Base-by-base conservation (phyloP, 2,888 invertebrate species). In the Zaprionus obscuricornis region DNA sequence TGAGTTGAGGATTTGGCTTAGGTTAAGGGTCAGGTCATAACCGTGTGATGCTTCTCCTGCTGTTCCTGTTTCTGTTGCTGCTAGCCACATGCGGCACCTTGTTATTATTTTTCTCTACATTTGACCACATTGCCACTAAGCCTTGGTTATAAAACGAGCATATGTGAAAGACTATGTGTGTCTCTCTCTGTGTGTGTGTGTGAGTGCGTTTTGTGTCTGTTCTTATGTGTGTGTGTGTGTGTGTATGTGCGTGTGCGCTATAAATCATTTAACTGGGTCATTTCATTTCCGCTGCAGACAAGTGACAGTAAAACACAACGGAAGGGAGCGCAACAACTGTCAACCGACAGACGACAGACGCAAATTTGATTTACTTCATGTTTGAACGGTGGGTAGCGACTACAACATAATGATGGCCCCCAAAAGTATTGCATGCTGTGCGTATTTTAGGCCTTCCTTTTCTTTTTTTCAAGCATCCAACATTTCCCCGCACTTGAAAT, bases 251-350 rank as follows among this genome's bases (percentile, higher is more conserved):
- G 45, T 49, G 39, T 62, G 45, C 29, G 51, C 49, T 63, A 77
- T 81, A 84, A 85, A 86, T 86, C 85, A 81, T 81, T 81, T 86
- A 84, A 86, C 85, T 86, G 86, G 79, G 79, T 86, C 86, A 84
- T 86, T 79, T 86, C 86, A 79, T 79, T 79, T 85, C 78, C 78
- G 86, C 22, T 66, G 66, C 40, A 81, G 85, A 79, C 74, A 70
- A 73, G 82, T 52, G 62, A 69, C 73, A 66, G 81, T 67, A 82
- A 74, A 70, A 49, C 62, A 52, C 45, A 60, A 57, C 68, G n/a
- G n/a, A n/a, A n/a, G n/a, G n/a, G n/a, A n/a, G n/a, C n/a, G n/a
- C 72, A 22, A 40, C 64, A 52, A 75, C 63, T 83, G 84, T 75
- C 79, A 81, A 52, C 63, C 37, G 75, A 49, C 65, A 74, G 57